phyloP scores from a whole-genome alignment of 2,797 vertebrate genomes.

The Calcarius lapponicus region DNA sequence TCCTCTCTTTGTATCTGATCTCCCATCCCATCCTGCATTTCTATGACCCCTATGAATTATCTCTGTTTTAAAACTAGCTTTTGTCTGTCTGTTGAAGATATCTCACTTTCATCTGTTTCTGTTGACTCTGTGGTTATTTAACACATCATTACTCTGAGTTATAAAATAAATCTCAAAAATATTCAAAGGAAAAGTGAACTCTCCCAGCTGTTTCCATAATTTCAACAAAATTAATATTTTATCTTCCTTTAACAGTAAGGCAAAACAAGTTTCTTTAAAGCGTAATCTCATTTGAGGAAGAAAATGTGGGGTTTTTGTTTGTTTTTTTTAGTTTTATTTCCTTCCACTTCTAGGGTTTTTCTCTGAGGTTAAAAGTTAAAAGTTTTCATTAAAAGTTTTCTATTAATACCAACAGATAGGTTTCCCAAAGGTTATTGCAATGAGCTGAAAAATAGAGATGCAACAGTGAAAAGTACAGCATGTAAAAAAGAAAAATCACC shows the following conservation, averaged over 20 bases:
- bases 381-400: not conserved
- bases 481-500: not conserved
- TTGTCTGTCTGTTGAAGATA: not conserved
- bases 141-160: not conserved
- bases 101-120: not conserved
- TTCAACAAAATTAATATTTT: not conserved
- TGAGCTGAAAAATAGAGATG: not conserved
- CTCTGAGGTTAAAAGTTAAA: not conserved
- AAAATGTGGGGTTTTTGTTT: not conserved
- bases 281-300: not conserved
- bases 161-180: slow-evolving; percentile 18
- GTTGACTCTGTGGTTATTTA: not conserved
- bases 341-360: not conserved
- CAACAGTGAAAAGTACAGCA: not conserved
- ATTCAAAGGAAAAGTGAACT: not conserved
- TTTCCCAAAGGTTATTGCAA: not conserved
- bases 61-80: not conserved
- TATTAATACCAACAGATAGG: not conserved
- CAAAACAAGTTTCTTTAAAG: not conserved
- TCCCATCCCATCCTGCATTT: not conserved
- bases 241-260: not conserved
- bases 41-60: not conserved
- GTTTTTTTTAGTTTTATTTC: not conserved
- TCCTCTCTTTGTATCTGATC: not conserved
- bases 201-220: not conserved